These are phyloP conservation scores for Micrasema minimum DNA, from an alignment of 1,140 invertebrate genomes.

Conservation along the genomic window DNA sequence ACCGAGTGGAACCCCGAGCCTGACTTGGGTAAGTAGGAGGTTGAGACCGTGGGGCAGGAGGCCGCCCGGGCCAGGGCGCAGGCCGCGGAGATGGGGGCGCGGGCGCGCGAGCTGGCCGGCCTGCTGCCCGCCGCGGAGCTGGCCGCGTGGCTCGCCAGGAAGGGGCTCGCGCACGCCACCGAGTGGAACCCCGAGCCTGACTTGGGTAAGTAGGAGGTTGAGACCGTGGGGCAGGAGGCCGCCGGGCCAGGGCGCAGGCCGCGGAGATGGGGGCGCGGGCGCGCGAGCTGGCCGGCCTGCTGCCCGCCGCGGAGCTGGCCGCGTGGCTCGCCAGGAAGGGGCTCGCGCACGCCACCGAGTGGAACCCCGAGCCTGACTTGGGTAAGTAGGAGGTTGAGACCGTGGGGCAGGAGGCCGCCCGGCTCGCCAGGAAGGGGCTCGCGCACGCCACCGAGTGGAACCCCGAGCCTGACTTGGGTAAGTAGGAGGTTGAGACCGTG, in stretches of 20 bases:
- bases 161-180: constrained; percentile 41
- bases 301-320: constrained; percentile 33
- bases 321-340: constrained; percentile 42
- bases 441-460: no score
- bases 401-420: no score
- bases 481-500: constrained; percentile 41
- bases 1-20: constrained; percentile 44
- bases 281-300: constrained; percentile 42
- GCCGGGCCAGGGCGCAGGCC: constrained; percentile 43
- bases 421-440: no score
- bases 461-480: no score
- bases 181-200: constrained; percentile 44
- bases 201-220: constrained; percentile 32
- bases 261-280: constrained; percentile 38
- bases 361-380: constrained; percentile 34
- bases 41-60: constrained; percentile 37
- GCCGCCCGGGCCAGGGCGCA: constrained; percentile 40
- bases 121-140: constrained; percentile 40
- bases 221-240: constrained; percentile 36
- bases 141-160: constrained; percentile 36
- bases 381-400: no score
- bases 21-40: constrained; percentile 25
- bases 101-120: constrained; percentile 43
- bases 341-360: constrained; percentile 45
- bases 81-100: constrained; percentile 39